Evolutionary conservation across 2,888 invertebrate genomes (phyloP).

Genomic region (Lithophane socia): DNA sequence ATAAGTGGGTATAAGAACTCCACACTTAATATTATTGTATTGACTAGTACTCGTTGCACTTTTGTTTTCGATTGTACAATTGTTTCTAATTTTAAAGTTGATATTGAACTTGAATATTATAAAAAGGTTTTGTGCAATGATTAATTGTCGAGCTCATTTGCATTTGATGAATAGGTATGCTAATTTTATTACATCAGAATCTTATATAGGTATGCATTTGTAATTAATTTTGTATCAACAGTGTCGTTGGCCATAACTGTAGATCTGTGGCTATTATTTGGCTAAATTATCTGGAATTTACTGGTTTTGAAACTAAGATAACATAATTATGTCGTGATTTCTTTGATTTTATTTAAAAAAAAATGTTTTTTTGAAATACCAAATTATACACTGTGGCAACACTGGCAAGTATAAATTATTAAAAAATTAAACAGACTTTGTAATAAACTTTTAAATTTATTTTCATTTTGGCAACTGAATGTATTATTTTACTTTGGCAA

Average conservation of each 20-base stretch:
- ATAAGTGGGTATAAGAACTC: slow-evolving; percentile 65
- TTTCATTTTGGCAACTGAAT: too few relatives aligned
- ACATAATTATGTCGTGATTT: not conserved
- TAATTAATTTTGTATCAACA: slow-evolving; percentile 23
- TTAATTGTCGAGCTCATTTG: slow-evolving; percentile 48
- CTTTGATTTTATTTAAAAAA: too few relatives aligned
- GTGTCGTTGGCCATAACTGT: slow-evolving; percentile 24
- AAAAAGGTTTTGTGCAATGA: slow-evolving; percentile 42
- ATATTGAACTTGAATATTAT: slow-evolving; percentile 43
- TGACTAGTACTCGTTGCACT: slow-evolving; percentile 53
- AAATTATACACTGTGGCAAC: too few relatives aligned
- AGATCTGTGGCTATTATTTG: not conserved
- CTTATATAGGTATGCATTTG: slow-evolving; percentile 14
- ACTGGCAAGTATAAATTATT: too few relatives aligned
- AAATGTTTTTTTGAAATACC: too few relatives aligned
- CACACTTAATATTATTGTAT: slow-evolving; percentile 66
- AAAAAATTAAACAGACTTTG: too few relatives aligned
- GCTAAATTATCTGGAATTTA: not conserved
- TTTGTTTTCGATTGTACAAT: slow-evolving; percentile 55
- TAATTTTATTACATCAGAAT: slow-evolving; percentile 40
- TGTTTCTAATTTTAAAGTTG: slow-evolving; percentile 52
- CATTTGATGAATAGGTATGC: slow-evolving; percentile 45
- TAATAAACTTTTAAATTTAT: too few relatives aligned
- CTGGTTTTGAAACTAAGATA: not conserved
- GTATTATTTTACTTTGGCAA: too few relatives aligned